Conservation (phyloP, 2,113 vertebrate species). For the Toxostoma redivivum region DNA sequence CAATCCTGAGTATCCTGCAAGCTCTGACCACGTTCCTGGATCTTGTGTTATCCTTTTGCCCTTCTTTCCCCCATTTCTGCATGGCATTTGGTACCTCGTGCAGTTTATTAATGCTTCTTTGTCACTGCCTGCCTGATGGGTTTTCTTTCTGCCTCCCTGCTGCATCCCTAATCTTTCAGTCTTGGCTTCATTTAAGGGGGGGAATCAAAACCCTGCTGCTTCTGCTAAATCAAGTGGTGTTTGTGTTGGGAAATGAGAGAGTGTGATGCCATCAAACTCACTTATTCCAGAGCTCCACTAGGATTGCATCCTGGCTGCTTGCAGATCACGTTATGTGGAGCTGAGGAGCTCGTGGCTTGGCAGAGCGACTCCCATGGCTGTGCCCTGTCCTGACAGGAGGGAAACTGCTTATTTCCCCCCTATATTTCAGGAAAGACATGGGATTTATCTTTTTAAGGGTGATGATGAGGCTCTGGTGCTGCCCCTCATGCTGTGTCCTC, state of each 20-base stretch:
- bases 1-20: background rate
- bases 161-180: conserved; percentile 23
- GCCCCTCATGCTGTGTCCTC: background rate
- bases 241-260: conserved; percentile 58
- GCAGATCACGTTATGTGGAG: background rate
- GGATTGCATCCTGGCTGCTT: background rate
- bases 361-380: background rate
- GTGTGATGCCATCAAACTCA: conserved; percentile 45
- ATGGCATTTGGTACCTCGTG: background rate
- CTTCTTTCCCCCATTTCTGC: background rate
- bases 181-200: background rate
- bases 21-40: background rate
- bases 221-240: conserved; percentile 54
- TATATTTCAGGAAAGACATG: fast-evolving
- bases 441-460: background rate
- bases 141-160: conserved; percentile 27
- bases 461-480: background rate
- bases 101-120: conserved; percentile 8
- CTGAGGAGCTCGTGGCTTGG: background rate
- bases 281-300: background rate
- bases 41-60: background rate
- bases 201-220: conserved; percentile 30
- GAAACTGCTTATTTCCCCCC: background rate
- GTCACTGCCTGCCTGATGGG: conserved; percentile 1
- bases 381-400: background rate